Conservation (phyloP, 2,888 invertebrate genomes). For the Agelastica alni region DNA sequence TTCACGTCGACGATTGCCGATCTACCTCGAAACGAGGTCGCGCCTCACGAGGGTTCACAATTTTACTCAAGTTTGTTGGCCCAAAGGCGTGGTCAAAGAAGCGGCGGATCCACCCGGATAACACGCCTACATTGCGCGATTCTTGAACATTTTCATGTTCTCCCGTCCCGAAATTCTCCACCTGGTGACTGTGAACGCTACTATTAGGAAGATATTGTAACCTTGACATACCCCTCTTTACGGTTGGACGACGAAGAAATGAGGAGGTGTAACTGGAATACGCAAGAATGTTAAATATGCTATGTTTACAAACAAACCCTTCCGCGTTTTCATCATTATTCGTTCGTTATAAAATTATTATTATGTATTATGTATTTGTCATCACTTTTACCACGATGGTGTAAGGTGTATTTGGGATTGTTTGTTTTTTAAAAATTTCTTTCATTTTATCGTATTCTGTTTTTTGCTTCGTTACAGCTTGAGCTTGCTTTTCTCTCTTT, state of each 20-base stretch:
- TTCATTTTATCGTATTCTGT: too few species aligned
- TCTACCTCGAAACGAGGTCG: constrained; percentile 40
- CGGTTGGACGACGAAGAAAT: constrained; percentile 45
- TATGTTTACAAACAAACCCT: constrained; percentile 16
- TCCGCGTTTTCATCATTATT: neutral
- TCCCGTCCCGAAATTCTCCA: constrained; percentile 47
- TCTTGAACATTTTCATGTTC: constrained; percentile 20
- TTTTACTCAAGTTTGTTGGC: constrained; percentile 50
- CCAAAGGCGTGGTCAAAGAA: constrained; percentile 42
- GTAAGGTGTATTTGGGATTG: too few species aligned
- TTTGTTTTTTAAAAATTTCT: too few species aligned
- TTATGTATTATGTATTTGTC: too few species aligned
- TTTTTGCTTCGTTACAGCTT: too few species aligned
- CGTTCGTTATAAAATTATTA: too few species aligned
- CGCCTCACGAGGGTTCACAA: constrained; percentile 43
- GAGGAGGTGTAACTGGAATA: constrained; percentile 44
- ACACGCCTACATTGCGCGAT: constrained; percentile 44
- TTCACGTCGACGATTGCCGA: constrained; percentile 46
- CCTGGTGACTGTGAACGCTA: constrained; percentile 48
- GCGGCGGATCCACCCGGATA: constrained; percentile 39
- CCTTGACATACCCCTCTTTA: constrained; percentile 52
- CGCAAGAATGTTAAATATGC: constrained; percentile 16
- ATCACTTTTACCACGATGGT: too few species aligned
- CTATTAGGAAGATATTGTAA: constrained; percentile 47
- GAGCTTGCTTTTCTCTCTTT: too few species aligned